Percentiles rank a stretch among this genome's conserved stretches.
Conservation (phyloP, 1,140 invertebrate genomes). For the Neodiprion fabricii region DNA sequence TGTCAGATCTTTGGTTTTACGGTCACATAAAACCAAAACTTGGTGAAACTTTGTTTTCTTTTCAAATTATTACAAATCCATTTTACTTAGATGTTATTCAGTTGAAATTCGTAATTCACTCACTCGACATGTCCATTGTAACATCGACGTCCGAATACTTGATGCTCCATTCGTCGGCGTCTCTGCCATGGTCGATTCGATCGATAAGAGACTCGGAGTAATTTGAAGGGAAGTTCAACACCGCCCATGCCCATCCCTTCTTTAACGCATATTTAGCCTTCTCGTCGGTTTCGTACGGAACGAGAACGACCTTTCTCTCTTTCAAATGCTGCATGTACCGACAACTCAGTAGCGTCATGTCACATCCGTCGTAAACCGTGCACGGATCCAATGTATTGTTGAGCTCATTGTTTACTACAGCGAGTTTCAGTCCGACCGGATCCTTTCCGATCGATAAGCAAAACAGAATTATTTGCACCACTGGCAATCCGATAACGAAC, state of each 20-base stretch:
- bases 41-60: no score
- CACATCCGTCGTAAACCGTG: constrained; percentile 65
- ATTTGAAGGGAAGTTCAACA: constrained; percentile 82
- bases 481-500: constrained; percentile 91
- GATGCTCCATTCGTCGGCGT: constrained; percentile 73
- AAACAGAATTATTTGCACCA: constrained; percentile 92
- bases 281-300: constrained; percentile 60
- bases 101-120: constrained; percentile 47
- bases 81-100: no score
- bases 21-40: no score
- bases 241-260: constrained; percentile 81
- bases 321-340: constrained; percentile 75
- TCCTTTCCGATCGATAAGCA: constrained; percentile 93
- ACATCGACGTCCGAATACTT: constrained; percentile 77
- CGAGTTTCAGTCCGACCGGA: constrained; percentile 82
- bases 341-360: constrained; percentile 75
- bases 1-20: no score
- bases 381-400: constrained; percentile 62
- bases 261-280: constrained; percentile 74
- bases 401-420: constrained; percentile 85
- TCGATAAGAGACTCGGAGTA: constrained; percentile 80
- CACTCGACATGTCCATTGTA: constrained; percentile 91
- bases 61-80: no score
- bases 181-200: constrained; percentile 72
- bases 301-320: constrained; percentile 65